A percentile compares a stretch with the other conserved stretches of the same genome.
Evolutionary conservation across 2,888 invertebrate genomes (phyloP).

Genomic region (Ormyrus nitidulus): DNA sequence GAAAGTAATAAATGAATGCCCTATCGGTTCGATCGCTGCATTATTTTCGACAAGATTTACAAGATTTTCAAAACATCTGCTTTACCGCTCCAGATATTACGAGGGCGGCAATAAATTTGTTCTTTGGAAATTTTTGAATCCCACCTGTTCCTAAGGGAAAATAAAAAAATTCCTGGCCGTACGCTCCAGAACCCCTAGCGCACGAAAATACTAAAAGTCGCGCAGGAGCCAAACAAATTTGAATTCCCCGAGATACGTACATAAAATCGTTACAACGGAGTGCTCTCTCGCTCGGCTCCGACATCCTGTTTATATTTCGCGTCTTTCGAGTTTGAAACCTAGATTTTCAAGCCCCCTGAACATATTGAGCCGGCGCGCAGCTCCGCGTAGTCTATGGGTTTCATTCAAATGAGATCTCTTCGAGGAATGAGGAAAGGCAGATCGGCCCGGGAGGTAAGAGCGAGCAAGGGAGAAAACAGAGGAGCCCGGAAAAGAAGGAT

Average conservation of each 20-base stretch:
- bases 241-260: slow-evolving; percentile 61
- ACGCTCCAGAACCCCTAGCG: no score
- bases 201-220: slow-evolving; percentile 59
- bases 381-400: slow-evolving; percentile 60
- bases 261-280: slow-evolving; percentile 39
- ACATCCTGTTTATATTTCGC: slow-evolving; percentile 55
- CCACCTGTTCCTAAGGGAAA: no score
- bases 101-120: no score
- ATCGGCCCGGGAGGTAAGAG: slow-evolving; percentile 11
- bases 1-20: no score
- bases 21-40: no score
- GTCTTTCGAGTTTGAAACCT: slow-evolving; percentile 58
- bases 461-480: slow-evolving; percentile 51
- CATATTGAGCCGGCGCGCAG: slow-evolving; percentile 63
- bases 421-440: slow-evolving; percentile 53
- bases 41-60: no score
- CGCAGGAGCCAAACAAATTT: slow-evolving; percentile 63
- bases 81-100: no score
- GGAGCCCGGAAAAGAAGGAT: slow-evolving; percentile 28
- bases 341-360: slow-evolving; percentile 63
- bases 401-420: slow-evolving; percentile 71
- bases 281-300: slow-evolving; percentile 38
- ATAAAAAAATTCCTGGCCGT: no score
- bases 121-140: no score
- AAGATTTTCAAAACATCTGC: no score